Evolutionary conservation across 2,113 vertebrate species (phyloP), one percentile per base, ranked within the genome.

Genomic region (Pyrgilauda ruficollis): DNA sequence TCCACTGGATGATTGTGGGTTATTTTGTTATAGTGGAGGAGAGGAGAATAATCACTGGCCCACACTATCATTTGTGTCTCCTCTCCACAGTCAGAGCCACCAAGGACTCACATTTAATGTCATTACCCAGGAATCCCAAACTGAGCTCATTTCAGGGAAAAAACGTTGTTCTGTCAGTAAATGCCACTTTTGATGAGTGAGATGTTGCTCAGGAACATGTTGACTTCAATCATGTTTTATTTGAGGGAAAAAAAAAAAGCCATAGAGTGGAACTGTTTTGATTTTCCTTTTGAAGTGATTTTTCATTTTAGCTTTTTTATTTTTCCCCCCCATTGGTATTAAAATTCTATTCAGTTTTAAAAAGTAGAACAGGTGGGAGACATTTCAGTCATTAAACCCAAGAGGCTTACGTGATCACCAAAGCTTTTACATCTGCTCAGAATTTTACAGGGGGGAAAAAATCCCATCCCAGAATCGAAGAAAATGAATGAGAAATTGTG

Each of bases 101-200:
- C 77, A 55, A 63, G 31, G 62, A 80, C 30, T 83, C 28, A 2
- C 79, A 75, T 88, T 91, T 80, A 66, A 74, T 67, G 56, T 27
- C 50, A 73, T 93, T 96, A 78, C 21, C 11, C 31, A 77, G 79
- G 55, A 77, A 88, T 88, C 77, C 80, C 91, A 86, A 83, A 10
- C 43, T 20, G 68, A 86, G 43, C 76, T 95, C 72, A 47, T 92
- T 94, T 80, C 58, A 39, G 30, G 59, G 11, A 31, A 67, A 67
- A 67, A 82, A 77, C 6, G 24, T 84, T 53, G 39, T 79, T 89
- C 87, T 89, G 87, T 85, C 91, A 94, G 55, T 66, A 94, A 95
- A 95, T 73, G 93, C 44, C 78, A 79, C 30, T 94, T 94, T 53
- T 76, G 84, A 90, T 67, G 90, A 92, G 92, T 70, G 84, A 95